Evolutionary conservation across 2,113 vertebrate species (phyloP).

Genomic region (Cnemophilus loriae): DNA sequence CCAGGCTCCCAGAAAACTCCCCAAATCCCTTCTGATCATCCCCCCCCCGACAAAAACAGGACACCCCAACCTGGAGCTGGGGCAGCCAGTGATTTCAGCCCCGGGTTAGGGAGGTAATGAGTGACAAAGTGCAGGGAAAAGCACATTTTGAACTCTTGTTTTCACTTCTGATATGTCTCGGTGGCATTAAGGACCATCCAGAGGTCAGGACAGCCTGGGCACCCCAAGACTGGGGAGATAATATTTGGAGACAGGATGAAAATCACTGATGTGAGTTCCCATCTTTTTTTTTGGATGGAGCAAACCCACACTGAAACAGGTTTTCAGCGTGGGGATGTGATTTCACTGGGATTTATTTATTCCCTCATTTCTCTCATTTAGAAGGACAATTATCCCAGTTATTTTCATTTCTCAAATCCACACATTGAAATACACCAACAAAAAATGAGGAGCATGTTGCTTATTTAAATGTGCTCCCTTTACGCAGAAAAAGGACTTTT

Average conservation of each 20-base stretch:
- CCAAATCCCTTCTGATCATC: neutral
- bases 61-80: neutral
- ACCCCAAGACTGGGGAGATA: neutral
- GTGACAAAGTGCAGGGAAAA: neutral
- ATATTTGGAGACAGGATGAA: neutral
- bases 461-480: neutral
- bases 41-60: neutral
- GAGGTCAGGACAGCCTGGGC: neutral
- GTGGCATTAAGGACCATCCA: neutral
- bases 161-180: neutral
- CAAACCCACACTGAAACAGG: neutral
- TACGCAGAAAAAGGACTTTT: neutral
- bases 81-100: neutral
- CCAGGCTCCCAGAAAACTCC: neutral
- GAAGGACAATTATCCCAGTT: neutral
- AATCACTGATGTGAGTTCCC: neutral
- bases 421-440: neutral
- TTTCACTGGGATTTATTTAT: neutral
- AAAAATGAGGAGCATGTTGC: fast-evolving
- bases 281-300: neutral
- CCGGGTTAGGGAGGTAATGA: neutral
- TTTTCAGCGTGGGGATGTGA: neutral
- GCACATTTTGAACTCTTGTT: neutral
- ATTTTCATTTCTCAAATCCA: neutral
- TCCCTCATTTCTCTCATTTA: neutral